phyloP scores from a whole-genome alignment of 1,140 invertebrate genomes.

The Globodera rostochiensis region DNA sequence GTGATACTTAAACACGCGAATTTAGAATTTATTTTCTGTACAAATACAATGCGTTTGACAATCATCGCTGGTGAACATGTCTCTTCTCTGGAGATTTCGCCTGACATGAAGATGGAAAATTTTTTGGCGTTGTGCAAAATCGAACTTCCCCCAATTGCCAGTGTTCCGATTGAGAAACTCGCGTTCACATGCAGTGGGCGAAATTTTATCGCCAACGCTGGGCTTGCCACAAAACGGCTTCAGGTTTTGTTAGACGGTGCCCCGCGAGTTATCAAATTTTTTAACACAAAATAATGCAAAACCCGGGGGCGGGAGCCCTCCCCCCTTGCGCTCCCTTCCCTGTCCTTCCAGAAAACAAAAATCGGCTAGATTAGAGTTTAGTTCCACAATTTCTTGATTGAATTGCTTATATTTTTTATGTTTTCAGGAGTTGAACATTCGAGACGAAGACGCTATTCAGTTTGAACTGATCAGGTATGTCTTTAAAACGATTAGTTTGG shows the following conservation, averaged over 20 bases:
- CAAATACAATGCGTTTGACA: slow-evolving; percentile 27
- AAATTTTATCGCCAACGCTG: slow-evolving; percentile 1
- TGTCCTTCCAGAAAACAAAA: too few species aligned
- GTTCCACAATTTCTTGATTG: too few species aligned
- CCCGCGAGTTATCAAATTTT: too few species aligned
- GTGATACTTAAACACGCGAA: too few species aligned
- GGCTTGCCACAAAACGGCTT: slow-evolving; percentile 1
- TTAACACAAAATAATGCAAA: neutral
- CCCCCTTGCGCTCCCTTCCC: too few species aligned
- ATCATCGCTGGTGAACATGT: slow-evolving; percentile 29
- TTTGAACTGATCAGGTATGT: neutral
- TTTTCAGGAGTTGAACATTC: slow-evolving; percentile 22
- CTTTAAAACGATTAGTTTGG: neutral
- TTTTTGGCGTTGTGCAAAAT: slow-evolving; percentile 36
- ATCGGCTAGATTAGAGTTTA: too few species aligned
- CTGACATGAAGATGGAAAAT: slow-evolving; percentile 37
- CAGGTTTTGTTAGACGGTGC: too few species aligned
- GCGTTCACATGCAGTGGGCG: slow-evolving; percentile 11
- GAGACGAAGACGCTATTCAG: slow-evolving; percentile 22
- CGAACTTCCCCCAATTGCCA: slow-evolving; percentile 28
- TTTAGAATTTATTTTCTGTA: too few species aligned
- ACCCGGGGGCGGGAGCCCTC: too few species aligned
- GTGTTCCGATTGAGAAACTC: slow-evolving; percentile 14
- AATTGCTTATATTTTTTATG: neutral
- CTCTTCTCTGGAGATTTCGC: slow-evolving; percentile 32